Evolutionary conservation across 1,140 invertebrate genomes (phyloP).

Genomic region (Ditylenchus dipsaci): DNA sequence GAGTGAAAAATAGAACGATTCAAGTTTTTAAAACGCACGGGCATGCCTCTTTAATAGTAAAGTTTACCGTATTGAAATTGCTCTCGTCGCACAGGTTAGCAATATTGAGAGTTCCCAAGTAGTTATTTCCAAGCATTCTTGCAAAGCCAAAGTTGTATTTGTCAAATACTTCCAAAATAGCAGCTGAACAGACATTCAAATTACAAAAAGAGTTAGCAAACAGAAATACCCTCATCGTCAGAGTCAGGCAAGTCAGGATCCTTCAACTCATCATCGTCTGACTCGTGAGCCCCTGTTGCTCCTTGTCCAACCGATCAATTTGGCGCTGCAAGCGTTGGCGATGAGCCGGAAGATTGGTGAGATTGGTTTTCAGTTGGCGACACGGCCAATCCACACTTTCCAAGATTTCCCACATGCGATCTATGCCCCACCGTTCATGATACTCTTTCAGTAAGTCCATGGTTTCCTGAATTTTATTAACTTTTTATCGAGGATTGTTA

Average conservation of each 20-base stretch:
- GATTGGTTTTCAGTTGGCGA: not conserved
- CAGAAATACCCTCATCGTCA: constrained; percentile 22
- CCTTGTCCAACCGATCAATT: not conserved
- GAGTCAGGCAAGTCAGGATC: constrained; percentile 14
- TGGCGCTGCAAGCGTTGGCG: not conserved
- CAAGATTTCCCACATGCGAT: constrained; percentile 5
- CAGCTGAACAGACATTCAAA: not conserved
- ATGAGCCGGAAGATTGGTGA: not conserved
- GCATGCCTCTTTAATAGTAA: too few relatives aligned
- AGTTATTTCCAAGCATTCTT: not conserved
- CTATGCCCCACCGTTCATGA: not conserved
- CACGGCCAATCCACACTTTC: constrained; percentile 2
- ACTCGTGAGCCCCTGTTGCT: not conserved
- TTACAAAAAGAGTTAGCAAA: not conserved
- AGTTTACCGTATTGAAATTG: not conserved
- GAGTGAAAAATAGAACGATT: too few relatives aligned
- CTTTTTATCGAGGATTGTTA: too few relatives aligned
- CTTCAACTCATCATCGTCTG: not conserved
- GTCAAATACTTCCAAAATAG: not conserved
- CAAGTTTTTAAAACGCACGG: too few relatives aligned
- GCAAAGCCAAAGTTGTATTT: not conserved
- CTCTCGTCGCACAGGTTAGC: not conserved
- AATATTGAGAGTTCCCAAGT: not conserved
- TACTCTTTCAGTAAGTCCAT: not conserved
- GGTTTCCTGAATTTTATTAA: not conserved